Percentiles rank a stretch among this genome's conserved stretches.
Evolutionary conservation across 2,113 vertebrate genomes (phyloP).

Genomic region (Chroicocephalus ridibundus): DNA sequence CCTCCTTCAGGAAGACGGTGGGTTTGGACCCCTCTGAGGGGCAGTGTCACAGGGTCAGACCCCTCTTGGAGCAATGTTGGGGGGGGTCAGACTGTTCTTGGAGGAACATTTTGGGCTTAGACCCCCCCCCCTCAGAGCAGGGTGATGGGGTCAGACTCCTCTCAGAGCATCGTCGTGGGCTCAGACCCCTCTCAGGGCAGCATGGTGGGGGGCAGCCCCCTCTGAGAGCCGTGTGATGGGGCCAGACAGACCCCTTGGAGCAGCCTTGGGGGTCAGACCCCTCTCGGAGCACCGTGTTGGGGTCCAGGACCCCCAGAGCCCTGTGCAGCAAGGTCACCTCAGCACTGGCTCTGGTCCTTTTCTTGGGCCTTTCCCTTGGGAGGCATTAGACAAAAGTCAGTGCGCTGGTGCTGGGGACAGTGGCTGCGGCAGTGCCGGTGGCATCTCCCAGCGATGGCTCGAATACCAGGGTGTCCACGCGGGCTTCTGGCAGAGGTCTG

Average conservation of each 20-base stretch:
- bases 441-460: accelerated
- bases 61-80: not conserved
- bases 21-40: not conserved
- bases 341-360: not conserved
- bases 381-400: not conserved
- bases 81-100: not conserved
- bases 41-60: not conserved
- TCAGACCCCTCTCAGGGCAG: not conserved
- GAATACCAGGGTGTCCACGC: accelerated
- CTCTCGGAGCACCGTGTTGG: accelerated
- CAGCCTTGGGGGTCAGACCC: not conserved
- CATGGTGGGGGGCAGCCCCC: not conserved
- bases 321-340: accelerated
- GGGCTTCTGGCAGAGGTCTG: not conserved
- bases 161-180: not conserved
- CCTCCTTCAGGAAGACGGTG: not conserved
- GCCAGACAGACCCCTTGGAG: not conserved
- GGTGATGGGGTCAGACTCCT: not conserved
- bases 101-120: not conserved
- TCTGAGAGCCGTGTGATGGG: not conserved
- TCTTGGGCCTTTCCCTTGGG: not conserved
- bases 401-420: not conserved
- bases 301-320: not conserved
- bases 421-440: not conserved
- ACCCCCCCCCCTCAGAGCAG: not conserved